These are phyloP conservation scores for Tetragnatha montana DNA, from an alignment of 2,888 invertebrate species.

Conservation along the genomic window DNA sequence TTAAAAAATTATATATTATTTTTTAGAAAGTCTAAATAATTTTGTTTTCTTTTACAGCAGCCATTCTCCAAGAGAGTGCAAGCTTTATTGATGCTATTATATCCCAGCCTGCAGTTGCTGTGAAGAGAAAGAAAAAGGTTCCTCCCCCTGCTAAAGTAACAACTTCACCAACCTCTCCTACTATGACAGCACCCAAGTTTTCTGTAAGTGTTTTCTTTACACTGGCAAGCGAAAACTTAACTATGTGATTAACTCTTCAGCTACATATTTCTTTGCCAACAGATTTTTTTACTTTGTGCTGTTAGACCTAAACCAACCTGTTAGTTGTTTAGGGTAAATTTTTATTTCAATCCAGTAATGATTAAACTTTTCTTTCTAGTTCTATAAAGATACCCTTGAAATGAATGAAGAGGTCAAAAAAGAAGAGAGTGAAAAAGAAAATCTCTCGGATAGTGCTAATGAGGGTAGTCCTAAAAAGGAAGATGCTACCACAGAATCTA, in stretches of 20 bases:
- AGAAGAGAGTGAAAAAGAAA: slow-evolving; percentile 65
- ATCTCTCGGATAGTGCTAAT: slow-evolving; percentile 71
- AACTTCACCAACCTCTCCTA: slow-evolving; percentile 84
- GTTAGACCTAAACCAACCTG: too few species aligned
- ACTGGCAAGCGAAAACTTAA: too few species aligned
- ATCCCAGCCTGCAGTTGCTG: slow-evolving; percentile 81
- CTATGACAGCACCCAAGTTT: slow-evolving; percentile 78
- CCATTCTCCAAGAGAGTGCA: slow-evolving; percentile 87
- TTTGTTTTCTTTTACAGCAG: slow-evolving; percentile 65
- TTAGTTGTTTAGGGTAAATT: too few species aligned
- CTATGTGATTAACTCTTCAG: too few species aligned
- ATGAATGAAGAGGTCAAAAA: slow-evolving; percentile 75
- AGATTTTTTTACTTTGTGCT: too few species aligned
- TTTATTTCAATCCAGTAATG: too few species aligned
- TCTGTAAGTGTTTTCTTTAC: slow-evolving; percentile 75
- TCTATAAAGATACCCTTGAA: slow-evolving; percentile 94
- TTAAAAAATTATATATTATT: too few species aligned
- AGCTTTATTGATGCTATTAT: slow-evolving; percentile 94
- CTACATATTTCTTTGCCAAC: too few species aligned
- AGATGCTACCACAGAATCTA: slow-evolving; percentile 74
- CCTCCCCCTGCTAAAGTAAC: slow-evolving; percentile 77
- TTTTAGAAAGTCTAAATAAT: neutral
- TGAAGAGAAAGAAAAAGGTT: slow-evolving; percentile 72
- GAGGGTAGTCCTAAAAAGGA: slow-evolving; percentile 74
- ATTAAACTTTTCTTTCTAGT: slow-evolving; percentile 77